Base-by-base conservation (phyloP, 2,888 invertebrate genomes). In the Athalia rosae region DNA sequence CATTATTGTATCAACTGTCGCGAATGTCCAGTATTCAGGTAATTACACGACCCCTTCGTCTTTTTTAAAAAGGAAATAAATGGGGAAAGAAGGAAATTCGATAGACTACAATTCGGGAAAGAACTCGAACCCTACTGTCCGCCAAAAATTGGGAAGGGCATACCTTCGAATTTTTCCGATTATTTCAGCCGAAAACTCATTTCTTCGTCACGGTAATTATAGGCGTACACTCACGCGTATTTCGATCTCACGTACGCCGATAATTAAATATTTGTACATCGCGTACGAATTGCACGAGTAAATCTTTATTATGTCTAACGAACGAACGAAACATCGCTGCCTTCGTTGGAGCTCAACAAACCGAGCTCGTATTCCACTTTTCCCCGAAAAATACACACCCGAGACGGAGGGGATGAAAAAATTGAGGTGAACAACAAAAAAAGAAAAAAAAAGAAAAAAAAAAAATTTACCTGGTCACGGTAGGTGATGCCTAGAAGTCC, bases 31-130 rank as follows among this genome's bases (percentile, higher is more conserved):
- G 13, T 47, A 47, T 48, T 13, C 48, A 66, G 66, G 48, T 48
- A 66, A 66, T 66, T 66, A 66, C 66, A 66, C 66, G 66, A 66
- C 45, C 48, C 47, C 66, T 67, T 67, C 53, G 50, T 53, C 67
- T 28, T 53, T 53, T 28, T 28, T 28, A 28, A 28, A 28, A 28
- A 1, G 28, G 28, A 28, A 28, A 28, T 28, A 28, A 28, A 28
- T 28, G 28, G 28, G 28, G 28, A 28, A 28, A 28, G 28, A 28
- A 28, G 28, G 28, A 28, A 28, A 28, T 28, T 28, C 28, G 28
- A 28, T 28, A 28, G 28, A 28, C 28, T 28, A 28, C 28, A 28
- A 28, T 28, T 28, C 28, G 28, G 28, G 28, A 28, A 28, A 28
- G 28, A 28, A 28, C 28, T 2, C 28, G 28, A 28, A 28, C 1